Base-by-base conservation (phyloP, 2,797 vertebrate genomes). In the Eulemur albifrons region DNA sequence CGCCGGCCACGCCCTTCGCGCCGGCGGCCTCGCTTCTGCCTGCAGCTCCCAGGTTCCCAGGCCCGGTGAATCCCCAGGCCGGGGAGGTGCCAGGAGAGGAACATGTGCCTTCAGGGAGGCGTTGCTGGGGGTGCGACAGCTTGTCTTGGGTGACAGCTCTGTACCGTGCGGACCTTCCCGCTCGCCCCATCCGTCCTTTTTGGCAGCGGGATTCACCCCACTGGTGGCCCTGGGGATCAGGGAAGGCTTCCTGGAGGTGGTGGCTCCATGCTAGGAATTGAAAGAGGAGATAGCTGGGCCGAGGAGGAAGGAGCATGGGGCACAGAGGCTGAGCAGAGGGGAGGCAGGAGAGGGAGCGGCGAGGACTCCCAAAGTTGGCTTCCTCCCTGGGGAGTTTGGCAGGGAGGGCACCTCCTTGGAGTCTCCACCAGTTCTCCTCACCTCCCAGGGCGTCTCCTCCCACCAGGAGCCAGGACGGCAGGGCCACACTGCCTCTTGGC, bases 11-110 rank as follows among this genome's bases (percentile, higher is more conserved):
- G 32, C 57, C 52, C n/a, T 11, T 2, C 25, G 15, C 5, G 50
- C 27, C 32, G 2, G 5, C 3, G 30, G 67, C 40, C 35, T 57
- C 8, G 6, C 67, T 70, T 48, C n/a, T 38, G 14, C 27, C 45
- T 3, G 1, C 6, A 1, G 8, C 40, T 4, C 2, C 2, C 1
- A 0, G 67, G 15, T 40, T 90, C 20, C 25, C 18, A 0, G 25
- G 3, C n/a, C 4, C 0, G 2, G 38, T 30, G 75, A 23, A 1
- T 10, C 30, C 7, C 48, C 13, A 7, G 5, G 43, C 17, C 1
- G 4, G 32, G 57, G 32, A 9, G 32, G 30, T 38, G 5, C 43
- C 27, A 4, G 1, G 9, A 57, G 11, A 61, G 35, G 45, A 75
- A 43, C 54, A 0, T 25, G 54, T 57, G 23, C 54, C 48, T 70